phyloP scores from a whole-genome alignment of 2,113 vertebrate species.

The Cinclus cinclus region DNA sequence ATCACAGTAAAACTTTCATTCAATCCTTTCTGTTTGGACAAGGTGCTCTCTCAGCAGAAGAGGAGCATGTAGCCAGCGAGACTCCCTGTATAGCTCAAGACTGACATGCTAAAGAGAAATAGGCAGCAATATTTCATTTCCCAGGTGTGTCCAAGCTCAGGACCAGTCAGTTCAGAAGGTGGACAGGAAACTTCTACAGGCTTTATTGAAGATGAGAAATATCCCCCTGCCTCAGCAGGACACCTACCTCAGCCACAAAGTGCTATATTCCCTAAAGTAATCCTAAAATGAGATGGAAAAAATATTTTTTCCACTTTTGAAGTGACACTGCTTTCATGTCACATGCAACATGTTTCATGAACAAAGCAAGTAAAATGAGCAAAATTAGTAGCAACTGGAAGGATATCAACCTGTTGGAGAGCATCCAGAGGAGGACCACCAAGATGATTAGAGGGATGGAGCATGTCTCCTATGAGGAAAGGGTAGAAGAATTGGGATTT shows the following conservation, averaged over 20 bases:
- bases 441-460: background rate
- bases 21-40: background rate
- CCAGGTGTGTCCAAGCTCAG: background rate
- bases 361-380: background rate
- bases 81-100: background rate
- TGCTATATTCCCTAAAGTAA: background rate
- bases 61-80: background rate
- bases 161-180: background rate
- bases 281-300: background rate
- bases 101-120: background rate
- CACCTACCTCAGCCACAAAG: background rate
- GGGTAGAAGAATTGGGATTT: background rate
- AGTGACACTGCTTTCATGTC: background rate
- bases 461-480: background rate
- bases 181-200: background rate
- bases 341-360: background rate
- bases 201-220: background rate
- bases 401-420: background rate
- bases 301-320: background rate
- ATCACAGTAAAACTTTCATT: background rate
- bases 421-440: background rate
- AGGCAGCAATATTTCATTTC: background rate
- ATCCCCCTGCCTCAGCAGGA: background rate
- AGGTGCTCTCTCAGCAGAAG: background rate
- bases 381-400: background rate